Evolutionary conservation across 2,888 invertebrate species (phyloP), one percentile per base, ranked within the genome.

Genomic region (Ophion slaviceki): DNA sequence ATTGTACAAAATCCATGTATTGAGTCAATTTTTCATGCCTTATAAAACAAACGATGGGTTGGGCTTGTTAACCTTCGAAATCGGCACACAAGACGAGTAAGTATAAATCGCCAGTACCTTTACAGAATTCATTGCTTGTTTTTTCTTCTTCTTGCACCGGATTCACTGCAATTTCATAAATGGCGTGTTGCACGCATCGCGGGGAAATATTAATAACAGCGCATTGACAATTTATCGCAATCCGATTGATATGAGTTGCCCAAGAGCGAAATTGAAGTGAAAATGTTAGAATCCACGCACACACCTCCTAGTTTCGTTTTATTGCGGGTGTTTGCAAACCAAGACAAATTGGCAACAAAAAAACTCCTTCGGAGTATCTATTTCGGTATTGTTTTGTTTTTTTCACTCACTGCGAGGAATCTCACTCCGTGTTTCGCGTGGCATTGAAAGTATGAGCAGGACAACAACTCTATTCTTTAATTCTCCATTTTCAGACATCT

Each of bases 1-100:
- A 79, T 87, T 87, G 84, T 89, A 89, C 87, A 89, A 89, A 89
- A 89, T 88, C 87, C 88, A 89, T 89, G 89, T 89, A 89, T 89
- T 89, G 86, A 88, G 80, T 89, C 86, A 86, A 88, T 83, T 88
- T 89, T 88, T 87, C 64, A 88, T 89, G 88, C 88, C 71, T 89
- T 89, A 89, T 88, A 88, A 89, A 89, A 89, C 84, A 89, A 89
- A 89, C 85, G 82, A 88, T 87, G 86, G 78, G 86, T 82, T 68
- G 64, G 68, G 11, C 6, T 70, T 84, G 47, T 78, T 32, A 74
- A 74, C 36, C 66, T 78, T 80, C 84, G 87, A 85, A 85, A 79
- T 86, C 71, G 86, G 80, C 64, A 74, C 78, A 84, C 74, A 75
- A 28, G 68, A 80, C 87, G 87, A 87, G 80, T 88, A 88, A 88